Percentiles rank a stretch among this genome's conserved stretches.
Evolutionary conservation across 2,113 vertebrate genomes (phyloP).

Genomic region (Cryptotis parvus): DNA sequence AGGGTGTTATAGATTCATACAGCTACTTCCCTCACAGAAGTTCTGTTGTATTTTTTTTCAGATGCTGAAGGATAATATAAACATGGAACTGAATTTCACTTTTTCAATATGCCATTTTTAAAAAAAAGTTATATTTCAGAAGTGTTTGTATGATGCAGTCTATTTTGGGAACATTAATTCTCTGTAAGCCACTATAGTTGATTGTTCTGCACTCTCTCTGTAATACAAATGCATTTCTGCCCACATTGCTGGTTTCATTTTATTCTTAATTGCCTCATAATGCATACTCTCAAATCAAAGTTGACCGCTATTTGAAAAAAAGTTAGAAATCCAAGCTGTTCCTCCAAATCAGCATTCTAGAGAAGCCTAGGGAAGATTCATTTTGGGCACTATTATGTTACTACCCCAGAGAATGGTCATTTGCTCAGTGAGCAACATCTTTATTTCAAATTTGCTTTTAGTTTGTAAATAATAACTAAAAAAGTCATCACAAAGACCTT

Average conservation of each 20-base stretch:
- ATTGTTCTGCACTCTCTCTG: background rate
- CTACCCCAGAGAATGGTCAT: background rate
- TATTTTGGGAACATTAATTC: background rate
- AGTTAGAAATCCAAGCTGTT: constrained; percentile 9
- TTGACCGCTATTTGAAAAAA: background rate
- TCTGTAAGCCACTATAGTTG: background rate
- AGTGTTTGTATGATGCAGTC: background rate
- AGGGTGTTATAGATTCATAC: background rate
- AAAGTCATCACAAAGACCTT: constrained; percentile 60
- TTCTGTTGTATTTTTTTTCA: background rate
- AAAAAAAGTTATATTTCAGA: constrained; percentile 3
- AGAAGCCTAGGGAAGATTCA: background rate
- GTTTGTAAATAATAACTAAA: constrained; percentile 56
- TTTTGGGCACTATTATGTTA: background rate
- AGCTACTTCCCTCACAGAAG: constrained; percentile 39
- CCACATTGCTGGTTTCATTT: background rate
- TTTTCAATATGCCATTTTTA: background rate
- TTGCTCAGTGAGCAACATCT: constrained; percentile 24
- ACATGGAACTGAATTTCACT: background rate
- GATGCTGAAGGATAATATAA: background rate
- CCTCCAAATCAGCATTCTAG: background rate
- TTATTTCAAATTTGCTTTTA: constrained; percentile 55
- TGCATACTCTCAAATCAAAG: background rate
- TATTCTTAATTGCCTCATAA: constrained; percentile 30
- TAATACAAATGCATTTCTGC: constrained; percentile 14